These are phyloP conservation scores for Slavum lentiscoides DNA, from an alignment of 2,888 invertebrate genomes.

Conservation along the genomic window DNA sequence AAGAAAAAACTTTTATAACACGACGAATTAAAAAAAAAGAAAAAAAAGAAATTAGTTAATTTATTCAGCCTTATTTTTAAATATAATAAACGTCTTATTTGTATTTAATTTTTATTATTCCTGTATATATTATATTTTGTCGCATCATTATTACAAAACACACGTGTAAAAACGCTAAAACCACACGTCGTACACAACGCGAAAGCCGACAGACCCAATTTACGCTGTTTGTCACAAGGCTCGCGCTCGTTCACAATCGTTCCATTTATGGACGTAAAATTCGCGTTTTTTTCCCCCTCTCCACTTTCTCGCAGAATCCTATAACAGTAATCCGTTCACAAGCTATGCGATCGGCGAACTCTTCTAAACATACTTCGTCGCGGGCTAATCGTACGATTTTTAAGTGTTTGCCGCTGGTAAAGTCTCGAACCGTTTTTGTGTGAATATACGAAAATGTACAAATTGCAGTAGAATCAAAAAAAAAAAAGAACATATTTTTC, in stretches of 20 bases:
- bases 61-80: no score
- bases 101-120: background rate
- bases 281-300: background rate
- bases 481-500: no score
- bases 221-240: background rate
- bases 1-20: no score
- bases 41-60: no score
- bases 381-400: background rate
- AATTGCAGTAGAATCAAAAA: no score
- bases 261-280: constrained; percentile 1
- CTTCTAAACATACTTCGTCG: background rate
- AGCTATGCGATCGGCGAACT: no score
- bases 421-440: background rate
- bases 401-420: no score
- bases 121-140: background rate
- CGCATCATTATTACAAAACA: constrained; percentile 12
- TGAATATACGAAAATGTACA: background rate
- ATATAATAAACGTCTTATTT: constrained; percentile 1
- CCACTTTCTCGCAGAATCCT: background rate
- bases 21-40: no score
- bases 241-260: background rate
- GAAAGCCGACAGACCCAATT: background rate
- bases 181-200: background rate
- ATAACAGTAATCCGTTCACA: background rate
- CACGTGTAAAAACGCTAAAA: background rate